Conservation (phyloP, 1,140 invertebrate genomes). For the Cherax destructor region DNA sequence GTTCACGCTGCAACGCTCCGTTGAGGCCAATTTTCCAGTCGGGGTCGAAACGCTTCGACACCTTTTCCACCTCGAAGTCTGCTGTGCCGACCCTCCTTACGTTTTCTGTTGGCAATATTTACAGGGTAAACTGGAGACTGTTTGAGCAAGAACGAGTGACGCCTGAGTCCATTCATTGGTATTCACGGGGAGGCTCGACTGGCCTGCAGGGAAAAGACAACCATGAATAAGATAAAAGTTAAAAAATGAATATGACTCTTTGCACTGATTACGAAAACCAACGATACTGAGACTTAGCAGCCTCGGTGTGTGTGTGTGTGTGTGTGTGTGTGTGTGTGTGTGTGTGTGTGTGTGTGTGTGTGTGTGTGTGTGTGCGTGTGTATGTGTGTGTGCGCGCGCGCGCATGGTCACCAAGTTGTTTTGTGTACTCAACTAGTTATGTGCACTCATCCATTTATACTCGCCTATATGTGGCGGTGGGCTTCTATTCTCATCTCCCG, state of each 20-base stretch:
- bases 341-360: no score
- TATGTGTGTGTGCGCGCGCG: no score
- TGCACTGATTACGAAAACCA: neutral
- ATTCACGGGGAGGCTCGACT: conserved; percentile 1
- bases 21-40: neutral
- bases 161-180: conserved; percentile 36
- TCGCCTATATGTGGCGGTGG: no score
- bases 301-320: no score
- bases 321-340: no score
- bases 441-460: no score
- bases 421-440: no score
- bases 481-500: no score
- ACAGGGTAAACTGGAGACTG: conserved; percentile 26
- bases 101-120: conserved; percentile 49
- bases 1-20: neutral
- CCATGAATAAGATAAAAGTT: neutral
- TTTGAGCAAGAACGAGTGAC: conserved; percentile 42
- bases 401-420: no score
- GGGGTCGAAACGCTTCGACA: neutral
- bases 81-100: conserved; percentile 22
- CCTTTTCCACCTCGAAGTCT: conserved; percentile 6
- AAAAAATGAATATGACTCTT: neutral
- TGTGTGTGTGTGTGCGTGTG: no score
- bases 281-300: neutral
- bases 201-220: neutral